A percentile compares a stretch with the other conserved stretches of the same genome.
Conservation (phyloP, 2,888 invertebrate genomes). For the Taphrorychus bicolor region DNA sequence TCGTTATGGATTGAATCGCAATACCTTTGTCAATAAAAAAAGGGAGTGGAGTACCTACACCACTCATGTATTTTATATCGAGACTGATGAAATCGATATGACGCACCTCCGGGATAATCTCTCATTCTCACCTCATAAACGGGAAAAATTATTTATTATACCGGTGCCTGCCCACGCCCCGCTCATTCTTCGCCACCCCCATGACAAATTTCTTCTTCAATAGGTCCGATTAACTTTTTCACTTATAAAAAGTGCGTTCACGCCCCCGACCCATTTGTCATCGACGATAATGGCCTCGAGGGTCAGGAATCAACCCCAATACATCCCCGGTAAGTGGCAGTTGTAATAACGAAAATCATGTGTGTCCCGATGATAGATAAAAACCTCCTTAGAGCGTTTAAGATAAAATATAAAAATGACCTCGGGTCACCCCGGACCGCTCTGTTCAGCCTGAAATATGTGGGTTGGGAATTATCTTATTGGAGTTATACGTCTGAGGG, state of each 20-base stretch:
- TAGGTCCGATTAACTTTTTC: slow-evolving; percentile 38
- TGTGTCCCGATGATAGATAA: slow-evolving; percentile 37
- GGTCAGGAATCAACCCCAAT: slow-evolving; percentile 35
- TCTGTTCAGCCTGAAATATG: slow-evolving; percentile 22
- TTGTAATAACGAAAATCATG: slow-evolving; percentile 33
- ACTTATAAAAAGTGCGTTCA: slow-evolving; percentile 36
- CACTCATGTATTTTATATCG: too few relatives aligned
- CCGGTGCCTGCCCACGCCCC: slow-evolving; percentile 10
- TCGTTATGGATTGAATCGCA: background rate
- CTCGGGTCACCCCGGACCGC: slow-evolving; percentile 10
- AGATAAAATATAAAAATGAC: slow-evolving; percentile 32
- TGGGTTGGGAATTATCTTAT: slow-evolving; percentile 15
- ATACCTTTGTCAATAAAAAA: background rate
- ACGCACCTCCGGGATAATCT: too few relatives aligned
- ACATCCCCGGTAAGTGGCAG: slow-evolving; percentile 26
- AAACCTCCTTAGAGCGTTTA: slow-evolving; percentile 20
- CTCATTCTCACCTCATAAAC: slow-evolving; percentile 6
- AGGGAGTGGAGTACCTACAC: slow-evolving; percentile 11
- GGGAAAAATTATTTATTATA: background rate
- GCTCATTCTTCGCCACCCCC: slow-evolving; percentile 7
- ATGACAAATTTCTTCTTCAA: slow-evolving; percentile 25
- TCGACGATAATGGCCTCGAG: slow-evolving; percentile 33
- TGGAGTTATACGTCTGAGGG: slow-evolving; percentile 3
- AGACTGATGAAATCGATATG: too few relatives aligned
- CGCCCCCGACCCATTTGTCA: slow-evolving; percentile 37